Evolutionary conservation across 2,797 vertebrate genomes (phyloP).

Genomic region (Amniataba percoides): DNA sequence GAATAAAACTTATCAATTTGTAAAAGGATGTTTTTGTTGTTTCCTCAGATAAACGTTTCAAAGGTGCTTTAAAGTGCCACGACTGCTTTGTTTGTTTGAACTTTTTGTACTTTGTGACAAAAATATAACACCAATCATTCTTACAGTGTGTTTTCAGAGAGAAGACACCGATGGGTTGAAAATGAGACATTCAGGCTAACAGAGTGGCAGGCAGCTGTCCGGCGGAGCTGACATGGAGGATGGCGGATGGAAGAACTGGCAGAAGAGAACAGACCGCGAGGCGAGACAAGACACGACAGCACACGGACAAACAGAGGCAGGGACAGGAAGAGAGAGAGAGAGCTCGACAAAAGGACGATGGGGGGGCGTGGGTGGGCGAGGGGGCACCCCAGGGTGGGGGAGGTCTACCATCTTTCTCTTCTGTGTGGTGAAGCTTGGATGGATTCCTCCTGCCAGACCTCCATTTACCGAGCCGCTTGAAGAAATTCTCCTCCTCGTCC

Average conservation of each 20-base stretch:
- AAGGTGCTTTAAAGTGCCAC: background rate
- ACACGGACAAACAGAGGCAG: constrained; percentile 64
- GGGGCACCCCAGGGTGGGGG: constrained; percentile 80
- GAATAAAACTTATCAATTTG: too few species aligned
- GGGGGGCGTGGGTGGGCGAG: constrained; percentile 63
- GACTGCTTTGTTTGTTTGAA: constrained; percentile 12
- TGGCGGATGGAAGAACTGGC: constrained; percentile 46
- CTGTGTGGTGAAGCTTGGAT: constrained; percentile 94
- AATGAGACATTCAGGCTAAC: constrained; percentile 24
- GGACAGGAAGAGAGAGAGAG: constrained; percentile 37
- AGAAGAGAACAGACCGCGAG: constrained; percentile 64
- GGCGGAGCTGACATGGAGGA: constrained; percentile 71
- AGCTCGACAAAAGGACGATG: constrained; percentile 54
- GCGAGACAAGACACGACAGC: constrained; percentile 68
- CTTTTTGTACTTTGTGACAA: constrained; percentile 3
- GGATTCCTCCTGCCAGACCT: constrained; percentile 93
- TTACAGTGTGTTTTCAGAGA: background rate
- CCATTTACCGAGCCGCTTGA: constrained; percentile 99
- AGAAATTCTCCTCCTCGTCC: constrained; percentile 99
- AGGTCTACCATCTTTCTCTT: constrained; percentile 96
- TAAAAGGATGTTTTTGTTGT: background rate
- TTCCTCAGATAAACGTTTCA: background rate
- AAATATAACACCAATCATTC: background rate
- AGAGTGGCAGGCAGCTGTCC: constrained; percentile 51
- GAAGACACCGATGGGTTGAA: constrained; percentile 39